Base-by-base conservation (phyloP, 2,797 vertebrate species). In the Dipus sagitta region DNA sequence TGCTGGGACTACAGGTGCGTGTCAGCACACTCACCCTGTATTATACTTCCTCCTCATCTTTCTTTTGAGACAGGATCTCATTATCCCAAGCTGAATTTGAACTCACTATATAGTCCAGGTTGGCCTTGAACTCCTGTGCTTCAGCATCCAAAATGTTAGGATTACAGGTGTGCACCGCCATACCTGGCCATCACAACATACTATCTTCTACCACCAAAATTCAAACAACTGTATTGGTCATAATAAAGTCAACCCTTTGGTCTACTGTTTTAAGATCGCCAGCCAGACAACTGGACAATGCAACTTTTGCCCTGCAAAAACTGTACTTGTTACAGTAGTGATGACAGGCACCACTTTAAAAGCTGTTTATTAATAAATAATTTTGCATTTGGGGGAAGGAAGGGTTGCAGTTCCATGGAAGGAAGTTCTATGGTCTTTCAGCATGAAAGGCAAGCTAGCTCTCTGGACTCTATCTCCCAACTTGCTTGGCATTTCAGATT, bases 231-330 rank as follows among this genome's bases (percentile, higher is more conserved):
- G 4, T 32, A 3, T 10, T 68, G 70, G 47, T 47, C 32, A 78
- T 32, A 28, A 11, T 79, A 86, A 58, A 88, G 30, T 60, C 74
- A 74, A 6, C 34, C 67, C 47, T 80, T 38, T 17, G 7, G 18
- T 85, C 14, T 85, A 65, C 70, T 64, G 47, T 76, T 76, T 85
- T 80, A 92, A 81, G 42, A 74, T 74, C 65, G 6, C 7, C 13
- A 87, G 74, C 26, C 30, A 84, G 34, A 62, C 17, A 77, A 65
- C 24, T 65, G 42, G 85, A 58, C 92, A 95, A 90, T n/a, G 67
- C 23, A 71, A 72, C 23, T 42, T 90, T 52, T 18, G 26, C 77
- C 67, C 65, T 70, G 4, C 54, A 94, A 90, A 88, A 92, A 82
- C 6, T 52, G 24, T 38, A 58, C 32, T 65, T 80, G 52, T 75